Percentiles rank a stretch among this genome's conserved stretches.
These are phyloP conservation scores for Limnephilus lunatus DNA, from an alignment of 2,888 invertebrate genomes.

Conservation along the genomic window DNA sequence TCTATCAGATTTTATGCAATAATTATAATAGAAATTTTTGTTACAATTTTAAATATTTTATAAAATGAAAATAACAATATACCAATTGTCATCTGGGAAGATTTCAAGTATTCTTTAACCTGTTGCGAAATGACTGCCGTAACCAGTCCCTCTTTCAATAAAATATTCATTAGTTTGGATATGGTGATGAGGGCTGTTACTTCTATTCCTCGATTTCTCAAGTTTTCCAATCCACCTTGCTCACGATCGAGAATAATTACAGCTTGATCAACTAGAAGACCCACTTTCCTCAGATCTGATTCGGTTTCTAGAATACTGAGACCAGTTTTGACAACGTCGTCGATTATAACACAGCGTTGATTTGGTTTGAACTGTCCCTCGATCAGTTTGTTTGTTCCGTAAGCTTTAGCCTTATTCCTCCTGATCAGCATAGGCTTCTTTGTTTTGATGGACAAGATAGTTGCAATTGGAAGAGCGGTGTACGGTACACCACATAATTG, in stretches of 20 bases:
- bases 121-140: constrained; percentile 75
- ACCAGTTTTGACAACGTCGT: constrained; percentile 96
- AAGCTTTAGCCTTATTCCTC: constrained; percentile 94
- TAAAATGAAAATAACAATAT: too few relatives aligned
- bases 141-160: constrained; percentile 81
- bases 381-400: constrained; percentile 96
- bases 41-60: too few relatives aligned
- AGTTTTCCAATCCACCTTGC: constrained; percentile 90
- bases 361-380: constrained; percentile 91
- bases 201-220: constrained; percentile 82
- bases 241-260: constrained; percentile 93
- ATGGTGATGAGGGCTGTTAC: constrained; percentile 85
- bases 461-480: constrained; percentile 96
- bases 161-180: constrained; percentile 80
- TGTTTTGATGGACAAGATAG: constrained; percentile 85
- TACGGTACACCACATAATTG: constrained; percentile 97
- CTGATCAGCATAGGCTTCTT: constrained; percentile 92
- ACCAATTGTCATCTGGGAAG: constrained; percentile 78
- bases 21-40: too few relatives aligned
- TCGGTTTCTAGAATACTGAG: constrained; percentile 95
- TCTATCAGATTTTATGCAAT: too few relatives aligned
- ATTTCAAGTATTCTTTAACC: constrained; percentile 81
- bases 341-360: constrained; percentile 91
- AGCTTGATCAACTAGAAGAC: constrained; percentile 84
- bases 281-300: constrained; percentile 82